phyloP scores from a whole-genome alignment of 1,140 invertebrate genomes.

The Archegozetes longisetosus region DNA sequence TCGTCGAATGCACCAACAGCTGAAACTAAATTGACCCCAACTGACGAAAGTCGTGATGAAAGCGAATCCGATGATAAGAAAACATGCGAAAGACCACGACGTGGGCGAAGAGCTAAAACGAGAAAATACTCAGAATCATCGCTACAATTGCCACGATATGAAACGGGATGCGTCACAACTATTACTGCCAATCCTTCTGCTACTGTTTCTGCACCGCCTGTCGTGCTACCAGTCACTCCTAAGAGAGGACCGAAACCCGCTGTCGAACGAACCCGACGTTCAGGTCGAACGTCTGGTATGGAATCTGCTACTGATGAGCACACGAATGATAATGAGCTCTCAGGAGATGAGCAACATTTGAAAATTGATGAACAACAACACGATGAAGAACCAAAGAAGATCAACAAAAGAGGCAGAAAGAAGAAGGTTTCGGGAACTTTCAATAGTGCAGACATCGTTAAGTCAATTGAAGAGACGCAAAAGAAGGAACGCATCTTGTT shows the following conservation, averaged over 20 bases:
- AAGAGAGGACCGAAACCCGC: background rate
- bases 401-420: constrained; percentile 20
- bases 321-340: background rate
- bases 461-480: background rate
- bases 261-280: background rate
- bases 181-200: background rate
- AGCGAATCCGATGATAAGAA: constrained; percentile 6
- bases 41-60: constrained; percentile 1
- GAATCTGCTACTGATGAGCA: background rate
- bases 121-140: constrained; percentile 20
- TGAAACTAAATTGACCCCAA: background rate
- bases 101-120: constrained; percentile 21
- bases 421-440: constrained; percentile 20
- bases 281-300: background rate
- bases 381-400: constrained; percentile 4
- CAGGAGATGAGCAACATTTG: background rate
- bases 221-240: constrained; percentile 2
- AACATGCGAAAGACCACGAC: constrained; percentile 15
- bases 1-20: background rate
- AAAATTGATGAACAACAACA: constrained; percentile 6
- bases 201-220: constrained; percentile 2
- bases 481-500: constrained; percentile 5
- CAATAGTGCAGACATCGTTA: background rate
- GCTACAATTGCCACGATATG: constrained; percentile 8
- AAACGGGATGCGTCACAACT: constrained; percentile 4